A percentile compares a stretch with the other conserved stretches of the same genome.
These are phyloP conservation scores for Hyppa rectilinea DNA, from an alignment of 2,888 invertebrate genomes.

Conservation along the genomic window DNA sequence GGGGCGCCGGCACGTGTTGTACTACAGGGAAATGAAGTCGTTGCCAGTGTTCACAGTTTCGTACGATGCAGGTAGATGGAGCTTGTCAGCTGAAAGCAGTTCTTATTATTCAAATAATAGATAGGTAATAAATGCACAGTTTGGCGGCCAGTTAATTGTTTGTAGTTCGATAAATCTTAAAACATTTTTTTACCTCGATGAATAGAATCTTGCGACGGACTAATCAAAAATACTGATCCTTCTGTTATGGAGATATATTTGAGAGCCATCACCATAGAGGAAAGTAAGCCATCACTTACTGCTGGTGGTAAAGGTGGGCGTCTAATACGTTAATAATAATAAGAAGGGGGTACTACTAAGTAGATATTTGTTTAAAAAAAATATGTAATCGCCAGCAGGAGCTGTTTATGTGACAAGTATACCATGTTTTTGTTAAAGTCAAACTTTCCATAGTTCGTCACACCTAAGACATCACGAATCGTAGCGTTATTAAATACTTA, in stretches of 20 bases:
- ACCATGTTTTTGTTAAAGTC: not conserved
- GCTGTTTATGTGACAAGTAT: too few relatives aligned
- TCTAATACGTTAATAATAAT: not conserved
- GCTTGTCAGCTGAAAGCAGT: constrained; percentile 15
- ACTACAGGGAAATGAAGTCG: not conserved
- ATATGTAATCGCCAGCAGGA: too few relatives aligned
- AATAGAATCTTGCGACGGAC: not conserved
- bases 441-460: not conserved
- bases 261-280: not conserved
- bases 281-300: not conserved
- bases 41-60: constrained; percentile 13
- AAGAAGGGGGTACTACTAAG: too few relatives aligned
- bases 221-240: not conserved
- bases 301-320: not conserved
- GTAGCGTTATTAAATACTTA: not conserved
- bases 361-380: too few relatives aligned
- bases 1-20: not conserved
- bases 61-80: constrained; percentile 46
- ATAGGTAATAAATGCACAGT: not conserved
- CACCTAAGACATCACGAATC: not conserved
- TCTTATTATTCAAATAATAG: not conserved
- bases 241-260: not conserved
- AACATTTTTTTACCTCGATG: not conserved
- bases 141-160: not conserved
- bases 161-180: not conserved